phyloP scores from a whole-genome alignment of 30 jellyfish, hydroid and myxozoan genomes.

The Aurelia coerulea region DNA sequence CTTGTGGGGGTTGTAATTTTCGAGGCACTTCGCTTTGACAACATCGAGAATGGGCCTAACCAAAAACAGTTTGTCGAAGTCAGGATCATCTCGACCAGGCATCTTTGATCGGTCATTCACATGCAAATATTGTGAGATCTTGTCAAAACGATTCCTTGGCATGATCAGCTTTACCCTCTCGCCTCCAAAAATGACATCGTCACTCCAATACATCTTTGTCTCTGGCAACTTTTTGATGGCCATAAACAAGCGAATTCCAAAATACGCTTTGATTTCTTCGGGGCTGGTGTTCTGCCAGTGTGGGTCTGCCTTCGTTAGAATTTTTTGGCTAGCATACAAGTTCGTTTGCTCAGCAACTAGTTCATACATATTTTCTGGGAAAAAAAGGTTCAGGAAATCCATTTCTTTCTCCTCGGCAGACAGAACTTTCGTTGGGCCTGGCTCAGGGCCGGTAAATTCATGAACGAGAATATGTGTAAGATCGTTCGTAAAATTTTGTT shows the following conservation, averaged over 20 bases:
- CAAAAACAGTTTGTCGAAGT: conserved; percentile 9
- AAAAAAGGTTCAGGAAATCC: neutral
- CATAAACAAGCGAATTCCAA: neutral
- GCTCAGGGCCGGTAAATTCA: too few species aligned
- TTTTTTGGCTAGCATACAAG: neutral
- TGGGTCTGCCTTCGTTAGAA: neutral
- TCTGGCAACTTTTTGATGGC: conserved; percentile 1
- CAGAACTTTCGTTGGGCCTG: neutral
- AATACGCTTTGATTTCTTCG: neutral
- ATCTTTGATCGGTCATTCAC: conserved; percentile 5
- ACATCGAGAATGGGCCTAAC: neutral
- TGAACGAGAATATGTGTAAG: neutral
- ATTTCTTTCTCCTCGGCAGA: neutral
- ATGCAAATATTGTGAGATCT: neutral
- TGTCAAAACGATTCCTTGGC: conserved; percentile 13
- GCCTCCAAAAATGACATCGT: conserved; percentile 3
- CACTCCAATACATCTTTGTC: neutral
- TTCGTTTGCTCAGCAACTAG: too few species aligned
- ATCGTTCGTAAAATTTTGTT: neutral
- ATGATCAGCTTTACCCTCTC: neutral
- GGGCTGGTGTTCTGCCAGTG: neutral
- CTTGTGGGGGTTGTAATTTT: conserved; percentile 13
- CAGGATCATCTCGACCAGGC: conserved; percentile 1
- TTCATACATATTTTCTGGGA: too few species aligned
- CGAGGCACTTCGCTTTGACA: neutral